A percentile compares a stretch with the other conserved stretches of the same genome.
phyloP scores from a whole-genome alignment of 2,797 vertebrate species.

The Arvicola amphibius region DNA sequence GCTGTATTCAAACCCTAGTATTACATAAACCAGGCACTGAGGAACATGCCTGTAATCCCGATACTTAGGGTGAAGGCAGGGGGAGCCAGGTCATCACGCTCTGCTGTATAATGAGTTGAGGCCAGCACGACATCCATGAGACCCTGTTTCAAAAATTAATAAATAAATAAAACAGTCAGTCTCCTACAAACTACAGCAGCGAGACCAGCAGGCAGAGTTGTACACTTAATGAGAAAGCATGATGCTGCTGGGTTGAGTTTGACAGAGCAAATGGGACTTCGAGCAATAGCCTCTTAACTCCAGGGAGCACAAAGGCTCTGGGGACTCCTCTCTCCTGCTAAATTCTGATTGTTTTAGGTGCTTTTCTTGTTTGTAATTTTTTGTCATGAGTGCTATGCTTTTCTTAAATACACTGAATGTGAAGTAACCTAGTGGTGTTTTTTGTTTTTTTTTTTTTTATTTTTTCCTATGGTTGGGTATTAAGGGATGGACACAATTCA shows the following conservation, averaged over 20 bases:
- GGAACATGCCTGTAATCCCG: not conserved
- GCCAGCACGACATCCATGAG: too few relatives aligned
- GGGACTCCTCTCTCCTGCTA: constrained; percentile 58
- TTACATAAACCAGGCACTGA: not conserved
- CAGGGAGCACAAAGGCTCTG: constrained; percentile 58
- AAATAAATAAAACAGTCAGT: constrained; percentile 1
- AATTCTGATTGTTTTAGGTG: not conserved
- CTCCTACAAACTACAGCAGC: not conserved
- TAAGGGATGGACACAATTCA: constrained; percentile 62
- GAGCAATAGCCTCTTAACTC: constrained; percentile 52
- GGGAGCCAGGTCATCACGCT: not conserved
- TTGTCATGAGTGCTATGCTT: constrained; percentile 18
- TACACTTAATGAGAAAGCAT: constrained; percentile 48
- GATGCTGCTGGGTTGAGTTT: constrained; percentile 34
- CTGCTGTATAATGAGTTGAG: not conserved
- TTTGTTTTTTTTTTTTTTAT: not conserved
- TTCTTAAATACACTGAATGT: not conserved
- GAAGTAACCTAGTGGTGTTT: not conserved
- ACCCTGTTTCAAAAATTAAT: not conserved
- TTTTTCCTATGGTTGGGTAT: constrained; percentile 51
- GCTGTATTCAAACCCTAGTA: not conserved
- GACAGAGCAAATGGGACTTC: constrained; percentile 42
- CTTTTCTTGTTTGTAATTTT: constrained; percentile 15
- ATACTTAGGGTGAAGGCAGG: not conserved
- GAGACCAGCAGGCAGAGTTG: constrained; percentile 63